Base-by-base conservation (phyloP, 1,140 invertebrate species). In the Polypedilum pembai region DNA sequence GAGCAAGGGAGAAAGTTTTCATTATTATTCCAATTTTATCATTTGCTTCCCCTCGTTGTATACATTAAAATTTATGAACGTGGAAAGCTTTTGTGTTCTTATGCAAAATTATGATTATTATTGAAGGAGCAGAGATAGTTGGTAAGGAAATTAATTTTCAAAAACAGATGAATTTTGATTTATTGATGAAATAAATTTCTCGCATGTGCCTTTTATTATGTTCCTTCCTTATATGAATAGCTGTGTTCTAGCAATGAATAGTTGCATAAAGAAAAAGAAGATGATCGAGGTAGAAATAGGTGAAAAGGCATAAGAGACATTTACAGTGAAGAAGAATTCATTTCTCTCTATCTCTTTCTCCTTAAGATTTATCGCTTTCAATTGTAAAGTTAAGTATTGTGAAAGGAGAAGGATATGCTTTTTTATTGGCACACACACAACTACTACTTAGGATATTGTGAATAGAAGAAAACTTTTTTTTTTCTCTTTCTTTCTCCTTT, bases 51-150 rank as follows among this genome's bases (percentile, higher is more conserved):
- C 15, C 15, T n/a, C n/a, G 12, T 12, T 56, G 45, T 56, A 15
- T 56, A 15, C 45, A n/a, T 56, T 56, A 15, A 56, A n/a, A 12
- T n/a, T 56, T 56, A n/a, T 12, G 45, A n/a, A 56, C n/a, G 45
- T 56, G n/a, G 3, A 56, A 56, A 45, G 15, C 15, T 45, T 45
- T 56, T 56, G 7, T 56, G 12, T n/a, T 56, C 45, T 56, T 56
- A n/a, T 56, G 45, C n/a, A n/a, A 56, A 56, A n/a, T 56, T 56
- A 56, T n/a, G n/a, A 56, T 56, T 56, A 56, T 56, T 56, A 56
- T 56, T 45, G 2, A 15, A 4, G 45, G 15, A n/a, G 45, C 12
- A 56, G 12, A 8, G 41, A 45, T 12, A 45, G 45, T 56, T n/a
- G n/a, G 45, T 12, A 56, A 56, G 45, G 45, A 56, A 56, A 56